Percentiles rank a stretch among this genome's conserved stretches.
These are phyloP conservation scores for Plusia festucae DNA, from an alignment of 2,888 invertebrate species.

Conservation along the genomic window DNA sequence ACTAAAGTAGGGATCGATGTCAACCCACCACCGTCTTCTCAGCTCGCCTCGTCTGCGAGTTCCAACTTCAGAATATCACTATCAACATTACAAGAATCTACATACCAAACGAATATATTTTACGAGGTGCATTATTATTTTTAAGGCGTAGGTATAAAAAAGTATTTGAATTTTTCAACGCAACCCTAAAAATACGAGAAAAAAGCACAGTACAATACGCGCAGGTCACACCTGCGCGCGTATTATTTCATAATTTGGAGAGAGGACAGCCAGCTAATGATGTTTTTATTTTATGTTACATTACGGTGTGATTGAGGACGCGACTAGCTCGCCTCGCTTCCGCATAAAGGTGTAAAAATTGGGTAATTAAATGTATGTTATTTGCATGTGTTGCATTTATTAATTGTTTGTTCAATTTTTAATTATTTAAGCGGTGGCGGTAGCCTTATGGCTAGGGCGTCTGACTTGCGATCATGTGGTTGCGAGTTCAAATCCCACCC, in stretches of 20 bases:
- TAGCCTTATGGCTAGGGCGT: too few relatives aligned
- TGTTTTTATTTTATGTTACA: slow-evolving; percentile 70
- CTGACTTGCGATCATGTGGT: too few relatives aligned
- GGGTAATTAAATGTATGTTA: slow-evolving; percentile 49
- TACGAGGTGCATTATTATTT: too few relatives aligned
- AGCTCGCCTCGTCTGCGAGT: too few relatives aligned
- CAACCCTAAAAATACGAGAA: slow-evolving; percentile 60
- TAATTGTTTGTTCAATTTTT: background rate
- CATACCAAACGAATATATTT: too few relatives aligned
- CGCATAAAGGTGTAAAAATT: slow-evolving; percentile 45
- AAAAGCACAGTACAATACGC: slow-evolving; percentile 57
- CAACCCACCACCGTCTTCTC: too few relatives aligned
- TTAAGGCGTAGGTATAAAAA: too few relatives aligned
- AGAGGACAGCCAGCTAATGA: slow-evolving; percentile 66
- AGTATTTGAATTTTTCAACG: slow-evolving; percentile 2
- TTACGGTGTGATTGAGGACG: slow-evolving; percentile 66
- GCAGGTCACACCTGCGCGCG: slow-evolving; percentile 73
- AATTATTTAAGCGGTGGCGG: too few relatives aligned
- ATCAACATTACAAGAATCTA: too few relatives aligned
- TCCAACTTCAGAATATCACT: too few relatives aligned
- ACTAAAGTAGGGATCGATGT: too few relatives aligned
- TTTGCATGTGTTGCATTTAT: slow-evolving; percentile 26
- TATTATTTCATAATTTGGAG: slow-evolving; percentile 79
- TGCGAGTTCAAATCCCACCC: too few relatives aligned
- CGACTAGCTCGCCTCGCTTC: slow-evolving; percentile 46